Evolutionary conservation across 2,888 invertebrate species (phyloP), one percentile per base, ranked within the genome.

Genomic region (Halictus ligatus): DNA sequence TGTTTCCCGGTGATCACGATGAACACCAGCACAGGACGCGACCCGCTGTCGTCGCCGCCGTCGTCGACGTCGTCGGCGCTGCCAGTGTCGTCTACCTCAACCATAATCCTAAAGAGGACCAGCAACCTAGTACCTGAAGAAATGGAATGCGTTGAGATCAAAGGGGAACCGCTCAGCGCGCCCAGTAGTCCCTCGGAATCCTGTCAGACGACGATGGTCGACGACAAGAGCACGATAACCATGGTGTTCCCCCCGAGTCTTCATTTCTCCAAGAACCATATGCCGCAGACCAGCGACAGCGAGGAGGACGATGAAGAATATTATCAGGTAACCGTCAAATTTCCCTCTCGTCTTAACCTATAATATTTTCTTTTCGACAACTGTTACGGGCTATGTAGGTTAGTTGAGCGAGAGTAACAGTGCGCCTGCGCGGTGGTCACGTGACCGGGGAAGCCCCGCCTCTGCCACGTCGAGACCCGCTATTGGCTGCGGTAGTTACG

Each of bases 1-100:
- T 98, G 98, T 95, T 98, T 98, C 95, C 98, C 98, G 83, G 97
- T 97, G 83, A 98, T 98, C 94, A 97, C 98, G 87, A 97, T 98
- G 94, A 96, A 96, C 92, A 95, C 96, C 79, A 96, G 96, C 40
- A 96, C 96, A 82, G 96, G 95, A 64, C 92, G 92, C 35, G 90
- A 90, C 40, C 92, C 91, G 73, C 74, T 92, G n/a, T 83, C 91
- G 6, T 78, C 89, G 84, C 81, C 88, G 12, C 67, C 67, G 21
- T 72, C 67, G 10, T 10, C 67, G 10, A 4, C 81, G 18, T 67
- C 80, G 7, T 80, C 86, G 74, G 12, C 73, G 25, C 40, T 86
- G 29, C 69, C 88, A 12, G 46, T 89, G 60, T 72, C 85, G 86
- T 60, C 85, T 87, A 85, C 83, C 82, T 88, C 89, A 80, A 82